Base-by-base conservation (phyloP, 1,140 invertebrate genomes). In the Grapholita molesta region DNA sequence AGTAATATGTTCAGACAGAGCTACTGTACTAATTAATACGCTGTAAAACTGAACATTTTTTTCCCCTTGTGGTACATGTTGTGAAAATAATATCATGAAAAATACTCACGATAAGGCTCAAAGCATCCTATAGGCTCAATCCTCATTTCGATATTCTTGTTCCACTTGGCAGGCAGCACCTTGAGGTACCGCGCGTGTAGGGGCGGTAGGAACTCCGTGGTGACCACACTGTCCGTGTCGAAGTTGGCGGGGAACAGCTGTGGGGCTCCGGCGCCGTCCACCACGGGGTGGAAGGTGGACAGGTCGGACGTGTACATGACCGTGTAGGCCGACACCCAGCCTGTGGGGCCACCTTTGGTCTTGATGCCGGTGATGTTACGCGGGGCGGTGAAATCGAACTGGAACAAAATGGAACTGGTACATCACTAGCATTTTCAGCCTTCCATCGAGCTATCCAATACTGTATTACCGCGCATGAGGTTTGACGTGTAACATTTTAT, bases 291-390 rank as follows among this genome's bases (percentile, higher is more conserved):
- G 73, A 89, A 91, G 0, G 76, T 82, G 12, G 88, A 81, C 0
- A 94, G 93, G 81, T 97, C 95, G 6, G 93, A 93, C 1, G 96
- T 96, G 79, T 96, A 97, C 70, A 93, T 85, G 5, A 97, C 86
- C 74, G 94, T 94, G 85, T 95, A 98, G 0, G 94, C 91, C 1
- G 93, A 94, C 0, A 97, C 96, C 95, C 95, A 97, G 15, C 95
- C 95, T 21, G 92, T 87, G 0, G 93, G 83, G 2, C 93, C 93
- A n/a, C 96, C 96, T 83, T 95, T 95, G 0, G 96, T 97, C 15
- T 94, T 92, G 11, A 98, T 89, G 55, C 96, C 97, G 8, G 96
- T 97, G 8, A 98, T 83, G 79, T 95, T 96, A 23, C 95, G 93
- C 0, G 94, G 93, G 28, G 94, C 94, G 18, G 94, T 81, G 80